Base-by-base conservation (phyloP, 2,888 invertebrate genomes). In the Scaptomyza caliginosa region DNA sequence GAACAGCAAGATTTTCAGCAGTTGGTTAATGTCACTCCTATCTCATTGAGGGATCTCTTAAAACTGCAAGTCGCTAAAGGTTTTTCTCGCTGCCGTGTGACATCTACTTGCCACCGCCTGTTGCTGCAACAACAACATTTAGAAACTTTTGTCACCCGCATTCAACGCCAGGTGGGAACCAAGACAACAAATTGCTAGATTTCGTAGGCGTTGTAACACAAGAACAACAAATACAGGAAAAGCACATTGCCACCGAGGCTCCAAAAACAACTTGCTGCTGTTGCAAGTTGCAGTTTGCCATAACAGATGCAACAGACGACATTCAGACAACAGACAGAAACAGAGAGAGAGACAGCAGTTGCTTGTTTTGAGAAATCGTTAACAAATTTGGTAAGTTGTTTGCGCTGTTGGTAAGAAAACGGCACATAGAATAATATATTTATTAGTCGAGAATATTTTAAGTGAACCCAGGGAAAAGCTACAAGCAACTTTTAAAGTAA, bases 111-210 rank as follows among this genome's bases (percentile, higher is more conserved):
- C 58, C 54, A 65, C 17, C 30, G 62, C 48, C 24, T 4, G 60
- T 46, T 63, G 48, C 54, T 40, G 46, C 48, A 23, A 16, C 66
- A 54, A 43, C 48, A 26, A 49, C 59, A 19, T 6, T 3, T 42
- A 56, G 13, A 28, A 48, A 56, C 58, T 72, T 73, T 74, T 74
- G 74, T 74, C 74, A 69, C 72, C 74, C 72, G 72, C 72, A 73
- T 73, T 69, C 51, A 50, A 57, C 16, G 72, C 46, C 34, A 36
- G 42, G 23, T 57, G 58, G 43, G 28, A 57, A 42, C 6, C 34
- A 26, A 52, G 42, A 24, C 71, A 68, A 72, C 71, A 68, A 73
- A 73, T 73, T 73, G 64, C 48, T 24, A 63, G 73, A 58, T 67
- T 55, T 56, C 24, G 67, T 68, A 68, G 67, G 67, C 67, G 67